A percentile compares a stretch with the other conserved stretches of the same genome.
Evolutionary conservation across 1,140 invertebrate species (phyloP).

Genomic region (Odontomachus brunneus): DNA sequence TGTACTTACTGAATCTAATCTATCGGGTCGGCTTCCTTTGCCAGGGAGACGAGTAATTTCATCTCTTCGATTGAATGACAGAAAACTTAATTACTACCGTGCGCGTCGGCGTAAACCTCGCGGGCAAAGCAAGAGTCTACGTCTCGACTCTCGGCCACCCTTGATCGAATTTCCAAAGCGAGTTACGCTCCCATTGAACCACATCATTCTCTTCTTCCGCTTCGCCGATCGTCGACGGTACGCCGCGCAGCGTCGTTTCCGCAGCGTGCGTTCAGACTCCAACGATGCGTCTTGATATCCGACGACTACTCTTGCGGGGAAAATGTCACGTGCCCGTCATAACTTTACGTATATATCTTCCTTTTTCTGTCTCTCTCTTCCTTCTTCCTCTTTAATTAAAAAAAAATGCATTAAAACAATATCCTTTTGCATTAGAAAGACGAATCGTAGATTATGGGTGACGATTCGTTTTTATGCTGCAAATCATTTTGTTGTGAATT

Average conservation of each 20-base stretch:
- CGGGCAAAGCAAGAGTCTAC: conserved; percentile 40
- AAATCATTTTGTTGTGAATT: too few species aligned
- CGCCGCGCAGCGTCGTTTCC: not conserved
- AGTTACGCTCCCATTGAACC: conserved; percentile 41
- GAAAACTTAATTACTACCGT: conserved; percentile 56
- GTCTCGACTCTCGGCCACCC: not conserved
- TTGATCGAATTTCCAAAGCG: conserved; percentile 50
- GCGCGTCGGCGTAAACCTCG: conserved; percentile 10
- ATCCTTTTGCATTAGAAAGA: too few species aligned
- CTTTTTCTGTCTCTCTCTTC: too few species aligned
- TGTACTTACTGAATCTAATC: conserved; percentile 24
- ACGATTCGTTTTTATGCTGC: too few species aligned
- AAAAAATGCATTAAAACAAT: too few species aligned
- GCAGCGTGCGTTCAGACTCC: not conserved
- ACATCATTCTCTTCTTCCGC: conserved; percentile 38
- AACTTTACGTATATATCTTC: not conserved
- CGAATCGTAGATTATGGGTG: too few species aligned
- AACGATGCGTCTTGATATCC: not conserved
- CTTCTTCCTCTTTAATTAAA: too few species aligned
- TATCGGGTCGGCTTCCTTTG: conserved; percentile 31
- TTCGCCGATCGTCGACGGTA: not conserved
- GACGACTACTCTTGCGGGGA: not conserved
- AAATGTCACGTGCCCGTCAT: not conserved
- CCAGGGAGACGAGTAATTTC: conserved; percentile 36
- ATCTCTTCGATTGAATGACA: conserved; percentile 47